Percentiles rank a stretch among this genome's conserved stretches.
Conservation (phyloP, 2,797 vertebrate species). For the Clarias fuscus region DNA sequence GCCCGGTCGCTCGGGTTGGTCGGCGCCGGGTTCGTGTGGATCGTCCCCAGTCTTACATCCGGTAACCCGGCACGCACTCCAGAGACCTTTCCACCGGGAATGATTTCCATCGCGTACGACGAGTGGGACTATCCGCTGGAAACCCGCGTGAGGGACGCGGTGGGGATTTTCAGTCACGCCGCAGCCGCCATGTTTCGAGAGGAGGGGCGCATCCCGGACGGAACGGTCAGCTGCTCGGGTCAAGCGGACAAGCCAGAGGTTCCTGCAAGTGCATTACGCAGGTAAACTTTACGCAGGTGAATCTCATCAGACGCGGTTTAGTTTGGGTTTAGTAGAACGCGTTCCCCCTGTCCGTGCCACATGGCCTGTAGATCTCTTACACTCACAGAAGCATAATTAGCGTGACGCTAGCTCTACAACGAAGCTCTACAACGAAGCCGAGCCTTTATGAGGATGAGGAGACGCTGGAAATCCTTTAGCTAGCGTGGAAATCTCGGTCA, state of each 20-base stretch:
- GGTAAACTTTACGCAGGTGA: conserved; percentile 57
- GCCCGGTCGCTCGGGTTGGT: conserved; percentile 92
- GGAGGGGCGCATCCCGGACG: conserved; percentile 89
- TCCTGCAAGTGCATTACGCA: conserved; percentile 75
- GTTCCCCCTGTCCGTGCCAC: not conserved
- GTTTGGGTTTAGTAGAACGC: not conserved
- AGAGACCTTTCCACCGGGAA: conserved; percentile 90
- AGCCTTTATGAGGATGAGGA: not conserved
- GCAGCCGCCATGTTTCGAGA: conserved; percentile 91
- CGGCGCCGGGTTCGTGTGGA: conserved; percentile 96
- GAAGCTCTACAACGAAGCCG: not conserved
- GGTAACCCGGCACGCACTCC: conserved; percentile 92
- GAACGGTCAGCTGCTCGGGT: conserved; percentile 89
- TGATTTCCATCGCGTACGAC: conserved; percentile 94
- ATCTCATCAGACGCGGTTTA: not conserved
- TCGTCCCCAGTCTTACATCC: conserved; percentile 92
- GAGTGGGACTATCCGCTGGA: conserved; percentile 96
- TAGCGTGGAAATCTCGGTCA: not conserved
- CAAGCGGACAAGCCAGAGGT: conserved; percentile 82
- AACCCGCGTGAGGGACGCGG: conserved; percentile 85
- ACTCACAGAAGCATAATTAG: not conserved
- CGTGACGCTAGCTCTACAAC: not conserved
- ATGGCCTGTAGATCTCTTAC: not conserved
- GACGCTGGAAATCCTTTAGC: not conserved
- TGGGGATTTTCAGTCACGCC: conserved; percentile 89